Evolutionary conservation across 2,797 vertebrate species (phyloP).

Genomic region (Pempheris klunzingeri): DNA sequence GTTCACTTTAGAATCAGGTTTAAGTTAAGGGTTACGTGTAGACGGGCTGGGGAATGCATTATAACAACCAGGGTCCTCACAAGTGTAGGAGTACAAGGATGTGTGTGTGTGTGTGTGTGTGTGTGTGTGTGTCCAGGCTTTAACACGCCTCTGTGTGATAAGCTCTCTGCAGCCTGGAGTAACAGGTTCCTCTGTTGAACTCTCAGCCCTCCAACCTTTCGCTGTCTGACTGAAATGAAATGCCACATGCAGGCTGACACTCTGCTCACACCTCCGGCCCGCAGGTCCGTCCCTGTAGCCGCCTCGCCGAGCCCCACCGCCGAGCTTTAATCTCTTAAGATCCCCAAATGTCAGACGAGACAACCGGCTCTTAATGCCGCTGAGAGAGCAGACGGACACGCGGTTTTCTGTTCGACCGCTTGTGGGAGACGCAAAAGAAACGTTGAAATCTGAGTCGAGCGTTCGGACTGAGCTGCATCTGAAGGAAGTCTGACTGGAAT

Average conservation of each 20-base stretch:
- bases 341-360: conserved; percentile 26
- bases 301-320: background rate
- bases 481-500: too few relatives aligned
- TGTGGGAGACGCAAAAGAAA: too few relatives aligned
- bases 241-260: conserved; percentile 32
- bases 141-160: conserved; percentile 58
- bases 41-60: too few relatives aligned
- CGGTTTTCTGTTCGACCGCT: too few relatives aligned
- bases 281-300: conserved; percentile 1
- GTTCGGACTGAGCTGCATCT: too few relatives aligned
- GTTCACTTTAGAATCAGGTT: too few relatives aligned
- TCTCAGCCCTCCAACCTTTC: conserved; percentile 37
- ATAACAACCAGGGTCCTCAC: too few relatives aligned
- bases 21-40: too few relatives aligned
- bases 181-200: conserved; percentile 37
- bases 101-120: conserved; percentile 32
- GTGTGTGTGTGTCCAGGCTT: conserved; percentile 30
- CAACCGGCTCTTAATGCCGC: conserved; percentile 7
- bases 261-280: conserved; percentile 30
- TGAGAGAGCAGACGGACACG: background rate
- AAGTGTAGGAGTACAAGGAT: too few relatives aligned
- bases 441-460: too few relatives aligned
- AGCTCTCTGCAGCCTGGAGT: conserved; percentile 45
- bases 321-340: conserved; percentile 41
- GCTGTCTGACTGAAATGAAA: conserved; percentile 54